Conservation (phyloP, 2,797 vertebrate genomes). For the Sebastes iracundus region DNA sequence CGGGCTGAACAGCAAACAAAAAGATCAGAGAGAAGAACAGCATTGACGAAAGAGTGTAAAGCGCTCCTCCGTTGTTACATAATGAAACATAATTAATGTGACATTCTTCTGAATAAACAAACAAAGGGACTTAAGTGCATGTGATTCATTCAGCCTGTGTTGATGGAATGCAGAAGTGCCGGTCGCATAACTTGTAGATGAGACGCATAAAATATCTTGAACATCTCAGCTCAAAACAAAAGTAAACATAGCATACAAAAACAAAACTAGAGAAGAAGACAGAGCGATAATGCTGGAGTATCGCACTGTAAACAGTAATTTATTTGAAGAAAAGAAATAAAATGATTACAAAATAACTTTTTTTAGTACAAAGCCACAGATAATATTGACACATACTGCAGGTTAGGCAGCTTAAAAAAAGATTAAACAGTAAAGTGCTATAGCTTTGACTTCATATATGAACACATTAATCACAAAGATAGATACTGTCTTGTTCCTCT, state of each 20-base stretch:
- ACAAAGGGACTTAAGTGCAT: background rate
- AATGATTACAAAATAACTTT: background rate
- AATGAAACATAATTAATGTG: background rate
- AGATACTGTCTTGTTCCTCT: background rate
- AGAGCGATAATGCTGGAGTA: background rate
- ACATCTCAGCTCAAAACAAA: background rate
- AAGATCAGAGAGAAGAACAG: background rate
- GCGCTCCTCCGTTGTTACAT: background rate
- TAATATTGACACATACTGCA: background rate
- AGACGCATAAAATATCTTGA: background rate
- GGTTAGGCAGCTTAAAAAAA: background rate
- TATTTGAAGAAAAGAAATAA: background rate
- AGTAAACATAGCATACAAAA: background rate
- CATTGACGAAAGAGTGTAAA: background rate
- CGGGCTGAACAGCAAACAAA: background rate
- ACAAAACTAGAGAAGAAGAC: background rate
- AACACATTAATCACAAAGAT: background rate
- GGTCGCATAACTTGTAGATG: background rate
- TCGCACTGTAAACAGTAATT: background rate
- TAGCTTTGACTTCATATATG: background rate
- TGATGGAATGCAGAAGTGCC: background rate
- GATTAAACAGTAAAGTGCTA: conserved; percentile 12
- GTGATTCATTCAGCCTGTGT: background rate
- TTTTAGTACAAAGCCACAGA: background rate
- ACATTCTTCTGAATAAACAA: background rate